phyloP scores from a whole-genome alignment of 1,140 invertebrate species.

The Drosophila chauvacae region DNA sequence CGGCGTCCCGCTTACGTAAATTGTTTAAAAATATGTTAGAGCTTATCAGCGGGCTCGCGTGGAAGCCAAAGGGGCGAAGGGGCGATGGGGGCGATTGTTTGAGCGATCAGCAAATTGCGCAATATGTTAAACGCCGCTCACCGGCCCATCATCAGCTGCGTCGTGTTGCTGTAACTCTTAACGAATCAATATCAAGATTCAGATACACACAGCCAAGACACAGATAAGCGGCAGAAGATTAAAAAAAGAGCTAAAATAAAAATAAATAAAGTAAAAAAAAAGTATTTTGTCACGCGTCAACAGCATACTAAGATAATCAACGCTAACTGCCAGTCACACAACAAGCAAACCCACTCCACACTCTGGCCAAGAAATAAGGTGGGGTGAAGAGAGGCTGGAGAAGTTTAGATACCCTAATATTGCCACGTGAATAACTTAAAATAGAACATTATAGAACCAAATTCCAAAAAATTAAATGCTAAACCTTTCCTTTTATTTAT shows the following conservation, averaged over 20 bases:
- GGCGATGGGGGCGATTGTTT: slow-evolving; percentile 2
- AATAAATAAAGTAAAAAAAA: slow-evolving; percentile 31
- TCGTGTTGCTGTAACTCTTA: slow-evolving; percentile 42
- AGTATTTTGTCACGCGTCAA: slow-evolving; percentile 70
- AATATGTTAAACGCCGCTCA: slow-evolving; percentile 74
- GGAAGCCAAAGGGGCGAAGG: not conserved
- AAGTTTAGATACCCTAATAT: slow-evolving; percentile 4
- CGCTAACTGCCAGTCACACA: slow-evolving; percentile 69
- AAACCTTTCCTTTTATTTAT: no score
- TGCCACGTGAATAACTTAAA: not conserved
- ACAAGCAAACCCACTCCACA: slow-evolving; percentile 11
- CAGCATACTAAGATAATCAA: slow-evolving; percentile 73
- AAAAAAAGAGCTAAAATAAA: slow-evolving; percentile 11
- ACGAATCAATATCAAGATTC: slow-evolving; percentile 63
- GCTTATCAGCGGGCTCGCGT: slow-evolving; percentile 60
- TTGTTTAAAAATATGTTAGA: slow-evolving; percentile 62
- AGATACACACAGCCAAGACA: slow-evolving; percentile 53
- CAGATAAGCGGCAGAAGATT: slow-evolving; percentile 28
- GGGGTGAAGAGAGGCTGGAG: not conserved
- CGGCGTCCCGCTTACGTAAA: slow-evolving; percentile 67
- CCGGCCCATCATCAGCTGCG: slow-evolving; percentile 6
- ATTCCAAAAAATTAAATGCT: no score
- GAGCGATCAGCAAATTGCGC: slow-evolving; percentile 72
- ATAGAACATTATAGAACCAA: not conserved
- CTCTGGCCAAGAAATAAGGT: not conserved